Evolutionary conservation across 2,797 vertebrate genomes (phyloP).

Genomic region (Anniella stebbinsi): DNA sequence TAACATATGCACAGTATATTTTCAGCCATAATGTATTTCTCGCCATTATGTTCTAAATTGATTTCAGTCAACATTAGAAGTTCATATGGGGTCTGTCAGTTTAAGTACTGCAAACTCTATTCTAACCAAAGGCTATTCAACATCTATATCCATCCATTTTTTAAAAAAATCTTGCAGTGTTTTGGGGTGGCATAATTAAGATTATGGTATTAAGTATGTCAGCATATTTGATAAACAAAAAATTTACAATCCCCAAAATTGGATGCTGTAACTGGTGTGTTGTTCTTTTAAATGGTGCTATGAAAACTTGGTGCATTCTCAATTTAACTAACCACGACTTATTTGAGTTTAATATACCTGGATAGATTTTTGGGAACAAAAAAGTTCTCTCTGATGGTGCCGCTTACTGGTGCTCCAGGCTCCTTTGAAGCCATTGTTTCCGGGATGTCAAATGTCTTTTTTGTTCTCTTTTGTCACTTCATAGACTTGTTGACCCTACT

Average conservation of each 20-base stretch:
- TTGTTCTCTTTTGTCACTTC: neutral
- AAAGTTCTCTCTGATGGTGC: conserved; percentile 9
- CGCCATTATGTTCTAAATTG: neutral
- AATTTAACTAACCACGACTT: neutral
- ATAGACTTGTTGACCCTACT: neutral
- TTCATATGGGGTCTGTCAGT: neutral
- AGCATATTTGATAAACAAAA: neutral
- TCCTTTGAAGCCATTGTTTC: neutral
- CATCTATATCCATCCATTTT: neutral
- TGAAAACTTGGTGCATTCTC: neutral
- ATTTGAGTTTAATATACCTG: conserved; percentile 12
- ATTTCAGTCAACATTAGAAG: neutral
- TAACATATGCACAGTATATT: neutral
- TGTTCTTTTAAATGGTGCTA: neutral
- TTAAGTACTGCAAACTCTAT: neutral
- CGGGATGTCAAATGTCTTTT: conserved; percentile 25
- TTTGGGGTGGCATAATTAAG: neutral
- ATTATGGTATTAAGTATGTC: neutral
- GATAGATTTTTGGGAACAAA: neutral
- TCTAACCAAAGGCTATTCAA: neutral
- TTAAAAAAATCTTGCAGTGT: neutral
- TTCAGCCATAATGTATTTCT: neutral
- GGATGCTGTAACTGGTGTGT: neutral
- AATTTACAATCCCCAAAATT: neutral
- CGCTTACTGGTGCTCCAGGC: neutral